Conservation (phyloP, 2,888 invertebrate species). For the Thumatha senex region DNA sequence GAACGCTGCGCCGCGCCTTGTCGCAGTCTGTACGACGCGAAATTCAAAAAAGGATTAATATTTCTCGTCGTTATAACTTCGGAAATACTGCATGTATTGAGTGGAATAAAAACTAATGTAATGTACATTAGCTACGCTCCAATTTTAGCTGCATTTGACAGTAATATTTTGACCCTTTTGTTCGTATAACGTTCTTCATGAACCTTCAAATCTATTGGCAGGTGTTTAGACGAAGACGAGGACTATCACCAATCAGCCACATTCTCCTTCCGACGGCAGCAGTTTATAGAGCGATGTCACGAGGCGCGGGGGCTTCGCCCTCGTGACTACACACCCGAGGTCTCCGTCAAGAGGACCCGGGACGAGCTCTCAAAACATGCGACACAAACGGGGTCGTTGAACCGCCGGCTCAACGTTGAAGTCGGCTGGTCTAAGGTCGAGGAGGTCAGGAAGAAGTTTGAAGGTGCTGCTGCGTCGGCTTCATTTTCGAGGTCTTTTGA, state of each 20-base stretch:
- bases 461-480: conserved; percentile 58
- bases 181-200: too few species aligned
- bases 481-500: conserved; percentile 73
- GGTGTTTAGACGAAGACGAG: conserved; percentile 70
- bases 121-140: too few species aligned
- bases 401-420: conserved; percentile 76
- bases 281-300: conserved; percentile 78
- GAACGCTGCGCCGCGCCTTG: too few species aligned
- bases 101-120: too few species aligned
- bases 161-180: too few species aligned
- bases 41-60: too few species aligned
- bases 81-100: too few species aligned
- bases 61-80: too few species aligned
- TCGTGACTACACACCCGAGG: conserved; percentile 65
- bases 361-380: conserved; percentile 76
- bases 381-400: conserved; percentile 64
- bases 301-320: conserved; percentile 62
- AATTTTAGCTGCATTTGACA: too few species aligned
- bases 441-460: conserved; percentile 78
- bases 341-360: conserved; percentile 69
- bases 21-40: too few species aligned
- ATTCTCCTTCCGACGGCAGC: conserved; percentile 69
- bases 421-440: conserved; percentile 79
- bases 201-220: conserved; percentile 34
- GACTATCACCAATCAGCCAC: conserved; percentile 50